phyloP scores from a whole-genome alignment of 2,888 invertebrate genomes.

The Hoplodrina ambigua region DNA sequence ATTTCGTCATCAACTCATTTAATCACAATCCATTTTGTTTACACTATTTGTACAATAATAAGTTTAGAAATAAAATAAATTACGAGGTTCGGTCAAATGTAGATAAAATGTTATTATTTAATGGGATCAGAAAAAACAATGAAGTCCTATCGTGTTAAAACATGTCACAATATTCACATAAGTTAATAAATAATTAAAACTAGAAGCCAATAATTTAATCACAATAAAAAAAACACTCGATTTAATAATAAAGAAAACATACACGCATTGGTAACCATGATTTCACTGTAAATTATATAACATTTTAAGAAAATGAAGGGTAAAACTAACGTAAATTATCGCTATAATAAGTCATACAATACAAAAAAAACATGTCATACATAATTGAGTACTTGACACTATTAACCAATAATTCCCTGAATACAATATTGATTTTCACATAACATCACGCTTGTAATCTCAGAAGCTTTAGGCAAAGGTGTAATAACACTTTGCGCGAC shows the following conservation, averaged over 20 bases:
- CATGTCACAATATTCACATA: neutral
- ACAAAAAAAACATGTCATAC: neutral
- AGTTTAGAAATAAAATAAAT: slow-evolving; percentile 60
- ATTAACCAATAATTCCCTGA: too few species aligned
- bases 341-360: neutral
- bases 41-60: slow-evolving; percentile 64
- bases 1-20: slow-evolving; percentile 64
- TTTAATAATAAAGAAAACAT: slow-evolving; percentile 6
- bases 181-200: slow-evolving; percentile 41
- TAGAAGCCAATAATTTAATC: slow-evolving; percentile 43
- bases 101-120: slow-evolving; percentile 33
- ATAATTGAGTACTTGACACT: too few species aligned
- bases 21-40: slow-evolving; percentile 69
- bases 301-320: neutral
- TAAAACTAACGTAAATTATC: too few species aligned
- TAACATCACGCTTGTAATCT: too few species aligned
- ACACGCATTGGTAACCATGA: slow-evolving; percentile 30
- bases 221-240: slow-evolving; percentile 25
- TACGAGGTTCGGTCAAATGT: slow-evolving; percentile 43
- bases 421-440: too few species aligned
- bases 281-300: slow-evolving; percentile 20
- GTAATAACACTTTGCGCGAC: too few species aligned
- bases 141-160: slow-evolving; percentile 2
- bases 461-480: too few species aligned
- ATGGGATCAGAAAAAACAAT: slow-evolving; percentile 6